These are phyloP conservation scores for Machimus rusticus DNA, from an alignment of 2,888 invertebrate species.

Conservation along the genomic window DNA sequence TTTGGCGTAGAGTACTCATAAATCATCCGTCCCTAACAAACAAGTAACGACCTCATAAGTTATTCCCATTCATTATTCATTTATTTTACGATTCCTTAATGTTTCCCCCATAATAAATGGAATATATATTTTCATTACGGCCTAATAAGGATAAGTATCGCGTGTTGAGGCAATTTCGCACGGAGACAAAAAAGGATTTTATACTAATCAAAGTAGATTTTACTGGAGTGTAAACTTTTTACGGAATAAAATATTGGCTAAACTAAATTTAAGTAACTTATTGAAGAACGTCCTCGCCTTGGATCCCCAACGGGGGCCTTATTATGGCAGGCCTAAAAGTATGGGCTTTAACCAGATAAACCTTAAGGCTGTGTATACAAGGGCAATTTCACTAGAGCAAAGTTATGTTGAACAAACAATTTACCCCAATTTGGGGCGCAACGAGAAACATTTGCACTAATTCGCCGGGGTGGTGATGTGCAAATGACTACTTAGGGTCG, in stretches of 20 bases:
- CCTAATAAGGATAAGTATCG: background rate
- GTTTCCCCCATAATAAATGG: background rate
- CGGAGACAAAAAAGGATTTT: background rate
- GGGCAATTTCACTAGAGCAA: background rate
- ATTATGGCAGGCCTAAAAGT: background rate
- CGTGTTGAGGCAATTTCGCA: background rate
- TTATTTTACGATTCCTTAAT: background rate
- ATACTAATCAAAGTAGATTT: background rate
- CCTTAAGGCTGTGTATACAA: background rate
- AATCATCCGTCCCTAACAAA: background rate
- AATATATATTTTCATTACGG: background rate
- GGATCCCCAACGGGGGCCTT: background rate
- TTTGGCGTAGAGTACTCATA: background rate
- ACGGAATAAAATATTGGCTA: background rate
- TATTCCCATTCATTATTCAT: background rate
- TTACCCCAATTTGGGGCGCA: background rate
- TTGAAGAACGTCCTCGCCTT: background rate
- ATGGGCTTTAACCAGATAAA: background rate
- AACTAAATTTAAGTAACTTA: background rate
- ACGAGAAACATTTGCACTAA: conserved; percentile 1
- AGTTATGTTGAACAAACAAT: background rate
- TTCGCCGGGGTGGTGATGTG: background rate
- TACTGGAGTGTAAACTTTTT: background rate
- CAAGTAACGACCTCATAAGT: background rate
- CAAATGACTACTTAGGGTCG: background rate